Evolutionary conservation across 2,113 vertebrate genomes (phyloP).

Genomic region (Strigops habroptila): DNA sequence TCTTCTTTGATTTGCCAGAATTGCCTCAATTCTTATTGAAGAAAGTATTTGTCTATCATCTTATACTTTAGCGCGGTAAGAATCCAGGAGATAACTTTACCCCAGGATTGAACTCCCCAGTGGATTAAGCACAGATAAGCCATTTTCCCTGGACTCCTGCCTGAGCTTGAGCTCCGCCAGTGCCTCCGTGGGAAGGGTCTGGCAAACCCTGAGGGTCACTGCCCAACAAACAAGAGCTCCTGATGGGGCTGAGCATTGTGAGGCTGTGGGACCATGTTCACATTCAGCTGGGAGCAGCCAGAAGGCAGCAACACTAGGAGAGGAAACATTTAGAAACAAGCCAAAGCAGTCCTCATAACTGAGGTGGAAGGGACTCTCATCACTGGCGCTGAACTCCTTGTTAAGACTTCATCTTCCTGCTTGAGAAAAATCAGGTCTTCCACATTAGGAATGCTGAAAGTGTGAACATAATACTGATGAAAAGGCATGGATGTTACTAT

Average conservation of each 20-base stretch:
- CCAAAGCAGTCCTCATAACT: background rate
- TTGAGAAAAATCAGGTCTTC: background rate
- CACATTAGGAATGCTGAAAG: background rate
- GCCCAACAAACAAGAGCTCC: background rate
- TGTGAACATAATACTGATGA: background rate
- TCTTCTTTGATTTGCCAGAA: background rate
- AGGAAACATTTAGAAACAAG: background rate
- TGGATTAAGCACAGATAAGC: background rate
- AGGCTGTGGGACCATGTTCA: background rate
- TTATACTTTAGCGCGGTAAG: background rate
- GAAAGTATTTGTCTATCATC: background rate
- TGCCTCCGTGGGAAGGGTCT: background rate
- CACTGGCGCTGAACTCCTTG: background rate
- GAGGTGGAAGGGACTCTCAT: background rate
- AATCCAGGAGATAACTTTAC: background rate
- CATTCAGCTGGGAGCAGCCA: background rate
- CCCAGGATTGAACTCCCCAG: background rate
- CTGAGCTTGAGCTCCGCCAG: background rate
- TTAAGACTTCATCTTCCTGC: background rate
- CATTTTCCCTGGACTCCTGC: background rate
- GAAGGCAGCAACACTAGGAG: accelerated
- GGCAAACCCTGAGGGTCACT: background rate
- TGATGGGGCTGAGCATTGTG: accelerated
- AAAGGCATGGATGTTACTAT: background rate
- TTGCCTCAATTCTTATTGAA: background rate